Base-by-base conservation (phyloP, 2,113 vertebrate species). In the Sardina pilchardus region DNA sequence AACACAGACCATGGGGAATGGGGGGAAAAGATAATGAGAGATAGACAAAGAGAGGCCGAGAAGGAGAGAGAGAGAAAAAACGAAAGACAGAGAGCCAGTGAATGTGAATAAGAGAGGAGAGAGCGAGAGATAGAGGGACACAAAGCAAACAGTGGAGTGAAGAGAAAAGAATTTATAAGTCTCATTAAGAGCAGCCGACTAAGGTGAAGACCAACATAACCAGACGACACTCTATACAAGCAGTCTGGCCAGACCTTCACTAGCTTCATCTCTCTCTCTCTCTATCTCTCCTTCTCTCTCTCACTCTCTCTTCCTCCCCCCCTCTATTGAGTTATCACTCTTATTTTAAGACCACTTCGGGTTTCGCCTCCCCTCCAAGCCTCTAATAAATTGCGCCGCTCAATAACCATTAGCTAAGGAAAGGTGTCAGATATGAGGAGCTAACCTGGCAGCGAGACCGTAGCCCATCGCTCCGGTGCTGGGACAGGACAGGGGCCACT, bases 401-500 rank as follows among this genome's bases (percentile, higher is more conserved):
- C 91, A 88, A 90, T 93, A 94, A 34, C 71, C 4, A 34, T 78
- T 47, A 92, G 89, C 88, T 93, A 90, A 89, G 91, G 89, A 50
- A 82, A 82, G 87, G 89, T 95, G 92, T 93, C 93, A 94, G 87
- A 93, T 94, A 93, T 92, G 89, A 96, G 92, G 81, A 93, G 91
- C 90, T 89, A 94, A 94, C 83, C 91, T 86, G 84, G 87, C 92
- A 95, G 87, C 34, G 92, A 90, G 93, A 92, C 91, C 89, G 90
- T 92, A 95, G 95, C 93, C 93, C 84, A 91, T 93, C 92, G 92
- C 91, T 94, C 94, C 94, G 94, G 82, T 88, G 90, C 87, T 56
- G 84, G 88, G 87, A 80, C 88, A 90, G 88, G 87, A 80, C 88
- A 90, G 30, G 87, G 89, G 85, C 86, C 84, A 90, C 94, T 94